A percentile compares a stretch with the other conserved stretches of the same genome.
Evolutionary conservation across 2,113 vertebrate species (phyloP).

Genomic region (Rhinolophus sinicus): DNA sequence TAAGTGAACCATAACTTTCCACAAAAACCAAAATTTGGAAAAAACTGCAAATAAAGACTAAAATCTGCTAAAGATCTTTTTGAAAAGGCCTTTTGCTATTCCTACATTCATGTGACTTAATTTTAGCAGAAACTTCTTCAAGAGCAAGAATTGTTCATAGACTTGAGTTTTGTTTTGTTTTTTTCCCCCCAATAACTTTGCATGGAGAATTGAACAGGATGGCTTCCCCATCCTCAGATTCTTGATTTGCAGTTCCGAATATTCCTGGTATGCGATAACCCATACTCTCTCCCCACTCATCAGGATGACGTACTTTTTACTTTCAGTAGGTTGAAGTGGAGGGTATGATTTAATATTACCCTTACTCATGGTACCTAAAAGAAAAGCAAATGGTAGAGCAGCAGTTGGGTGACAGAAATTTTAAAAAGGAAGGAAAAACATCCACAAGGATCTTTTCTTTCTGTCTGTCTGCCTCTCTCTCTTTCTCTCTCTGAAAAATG

Average conservation of each 20-base stretch:
- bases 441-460: neutral
- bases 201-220: conserved; percentile 50
- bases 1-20: conserved; percentile 11
- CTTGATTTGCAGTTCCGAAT: conserved; percentile 38
- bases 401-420: conserved; percentile 30
- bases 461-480: neutral
- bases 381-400: conserved; percentile 65
- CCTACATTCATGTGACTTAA: conserved; percentile 34
- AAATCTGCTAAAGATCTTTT: neutral
- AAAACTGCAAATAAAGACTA: neutral
- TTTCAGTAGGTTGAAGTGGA: conserved; percentile 41
- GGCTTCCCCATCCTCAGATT: conserved; percentile 56
- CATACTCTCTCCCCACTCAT: conserved; percentile 41
- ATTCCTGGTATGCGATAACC: neutral
- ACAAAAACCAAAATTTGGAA: neutral
- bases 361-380: conserved; percentile 67
- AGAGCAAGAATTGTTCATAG: conserved; percentile 29
- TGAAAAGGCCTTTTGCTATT: conserved; percentile 42
- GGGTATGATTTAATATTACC: conserved; percentile 46
- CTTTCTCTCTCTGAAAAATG: conserved; percentile 21
- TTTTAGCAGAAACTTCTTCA: conserved; percentile 48
- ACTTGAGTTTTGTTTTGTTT: neutral
- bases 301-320: conserved; percentile 31
- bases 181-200: neutral
- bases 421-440: neutral